Conservation (phyloP, 1,140 invertebrate genomes). For the Zaprionus capensis region DNA sequence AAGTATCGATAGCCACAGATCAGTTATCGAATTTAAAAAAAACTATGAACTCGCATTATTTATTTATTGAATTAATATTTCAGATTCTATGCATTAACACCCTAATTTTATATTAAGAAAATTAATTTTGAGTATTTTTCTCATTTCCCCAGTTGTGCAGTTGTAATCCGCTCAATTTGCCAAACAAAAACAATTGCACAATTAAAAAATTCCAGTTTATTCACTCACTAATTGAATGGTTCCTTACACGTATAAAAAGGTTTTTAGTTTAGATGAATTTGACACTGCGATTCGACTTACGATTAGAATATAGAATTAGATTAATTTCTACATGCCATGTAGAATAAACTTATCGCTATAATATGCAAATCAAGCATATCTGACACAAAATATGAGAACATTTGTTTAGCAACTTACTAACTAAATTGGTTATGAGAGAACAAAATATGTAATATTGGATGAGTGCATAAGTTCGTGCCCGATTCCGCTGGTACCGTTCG, state of each 20-base stretch:
- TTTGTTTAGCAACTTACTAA: conserved; percentile 24
- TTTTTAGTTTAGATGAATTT: conserved; percentile 37
- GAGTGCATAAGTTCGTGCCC: too few species aligned
- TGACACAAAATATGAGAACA: conserved; percentile 41
- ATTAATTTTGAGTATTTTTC: neutral
- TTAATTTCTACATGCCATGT: conserved; percentile 17
- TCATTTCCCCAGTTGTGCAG: neutral
- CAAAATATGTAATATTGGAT: conserved; percentile 23
- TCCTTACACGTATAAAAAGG: conserved; percentile 45
- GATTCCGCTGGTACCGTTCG: too few species aligned
- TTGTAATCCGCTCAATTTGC: neutral
- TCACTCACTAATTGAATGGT: conserved; percentile 41
- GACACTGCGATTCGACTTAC: conserved; percentile 39
- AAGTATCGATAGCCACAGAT: neutral
- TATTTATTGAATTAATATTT: neutral
- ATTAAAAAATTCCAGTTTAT: conserved; percentile 36
- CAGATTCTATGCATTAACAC: neutral
- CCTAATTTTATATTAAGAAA: neutral
- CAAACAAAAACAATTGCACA: neutral
- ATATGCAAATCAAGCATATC: conserved; percentile 20
- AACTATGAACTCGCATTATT: neutral
- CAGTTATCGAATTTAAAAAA: neutral
- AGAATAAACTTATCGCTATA: conserved; percentile 32
- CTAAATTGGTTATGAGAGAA: conserved; percentile 42
- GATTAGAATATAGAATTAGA: conserved; percentile 25